Conservation (phyloP, 1,140 invertebrate genomes). For the Caenorhabditis tropicalis region DNA sequence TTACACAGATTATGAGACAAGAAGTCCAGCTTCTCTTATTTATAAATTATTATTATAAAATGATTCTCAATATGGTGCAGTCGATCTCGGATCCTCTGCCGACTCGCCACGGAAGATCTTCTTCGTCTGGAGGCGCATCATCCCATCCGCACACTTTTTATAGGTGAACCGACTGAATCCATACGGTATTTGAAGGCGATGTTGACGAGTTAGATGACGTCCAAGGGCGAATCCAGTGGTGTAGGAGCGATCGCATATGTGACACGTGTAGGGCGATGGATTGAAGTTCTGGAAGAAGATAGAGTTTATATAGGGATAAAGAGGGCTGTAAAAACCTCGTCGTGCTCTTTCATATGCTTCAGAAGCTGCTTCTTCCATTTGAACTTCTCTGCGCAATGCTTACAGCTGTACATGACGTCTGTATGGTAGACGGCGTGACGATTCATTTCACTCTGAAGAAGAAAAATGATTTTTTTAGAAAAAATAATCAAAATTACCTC, state of each 20-base stretch:
- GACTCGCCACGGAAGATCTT: not conserved
- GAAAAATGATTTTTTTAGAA: conserved; percentile 41
- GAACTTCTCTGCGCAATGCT: conserved; percentile 55
- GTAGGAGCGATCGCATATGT: conserved; percentile 58
- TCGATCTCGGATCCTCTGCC: not conserved
- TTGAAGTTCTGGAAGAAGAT: conserved; percentile 41
- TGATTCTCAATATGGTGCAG: not conserved
- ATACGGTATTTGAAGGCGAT: conserved; percentile 56
- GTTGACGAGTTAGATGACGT: conserved; percentile 55
- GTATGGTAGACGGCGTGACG: conserved; percentile 56
- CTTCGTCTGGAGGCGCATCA: conserved; percentile 60
- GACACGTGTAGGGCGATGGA: conserved; percentile 56
- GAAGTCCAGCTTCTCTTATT: too few species aligned
- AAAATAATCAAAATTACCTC: not conserved
- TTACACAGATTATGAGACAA: too few species aligned
- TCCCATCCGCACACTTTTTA: conserved; percentile 62
- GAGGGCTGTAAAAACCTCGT: conserved; percentile 50
- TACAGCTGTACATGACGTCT: conserved; percentile 51
- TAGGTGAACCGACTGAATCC: conserved; percentile 64
- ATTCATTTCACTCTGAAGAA: conserved; percentile 57
- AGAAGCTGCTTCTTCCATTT: conserved; percentile 60
- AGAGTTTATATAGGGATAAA: too few species aligned
- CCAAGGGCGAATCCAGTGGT: conserved; percentile 57
- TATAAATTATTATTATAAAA: too few species aligned
- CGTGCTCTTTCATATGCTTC: conserved; percentile 56